Evolutionary conservation across 1,140 invertebrate genomes (phyloP).

Genomic region (Colletes gigas): DNA sequence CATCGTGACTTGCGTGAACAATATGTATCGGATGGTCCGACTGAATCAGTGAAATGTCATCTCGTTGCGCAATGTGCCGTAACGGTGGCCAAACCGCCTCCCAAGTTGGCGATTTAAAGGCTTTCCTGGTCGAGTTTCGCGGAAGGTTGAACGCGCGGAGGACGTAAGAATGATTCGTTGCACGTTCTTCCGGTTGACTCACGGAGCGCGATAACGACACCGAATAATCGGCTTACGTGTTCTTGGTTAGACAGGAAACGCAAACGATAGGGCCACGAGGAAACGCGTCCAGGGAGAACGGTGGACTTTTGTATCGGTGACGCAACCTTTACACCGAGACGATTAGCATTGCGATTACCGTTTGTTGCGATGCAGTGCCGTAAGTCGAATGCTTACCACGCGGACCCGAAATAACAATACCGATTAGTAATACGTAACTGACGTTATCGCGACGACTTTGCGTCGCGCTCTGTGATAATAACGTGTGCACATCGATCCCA

Average conservation of each 20-base stretch:
- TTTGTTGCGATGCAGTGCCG: not conserved
- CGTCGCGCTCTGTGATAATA: conserved; percentile 10
- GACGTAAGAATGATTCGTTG: conserved; percentile 24
- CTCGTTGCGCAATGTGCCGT: not conserved
- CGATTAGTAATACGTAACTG: conserved; percentile 47
- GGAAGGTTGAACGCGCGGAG: not conserved
- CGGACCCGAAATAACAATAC: conserved; percentile 17
- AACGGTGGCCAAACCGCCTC: not conserved
- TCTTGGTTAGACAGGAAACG: conserved; percentile 4
- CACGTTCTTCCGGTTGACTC: conserved; percentile 60
- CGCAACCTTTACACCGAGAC: not conserved
- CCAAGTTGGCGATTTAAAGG: not conserved
- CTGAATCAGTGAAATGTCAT: not conserved
- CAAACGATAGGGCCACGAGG: not conserved
- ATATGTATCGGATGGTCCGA: not conserved
- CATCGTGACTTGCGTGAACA: too few relatives aligned
- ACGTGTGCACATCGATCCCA: conserved; percentile 34
- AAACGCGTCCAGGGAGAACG: too few relatives aligned
- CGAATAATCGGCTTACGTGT: conserved; percentile 60
- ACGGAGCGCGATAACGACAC: conserved; percentile 43
- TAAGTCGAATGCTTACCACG: not conserved
- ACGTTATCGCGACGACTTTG: not conserved
- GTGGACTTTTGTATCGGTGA: conserved; percentile 15
- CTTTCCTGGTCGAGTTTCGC: not conserved
- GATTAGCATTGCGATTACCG: conserved; percentile 26